A percentile compares a stretch with the other conserved stretches of the same genome.
Conservation (phyloP, 2,888 invertebrate species). For the Luperina nickerlii region DNA sequence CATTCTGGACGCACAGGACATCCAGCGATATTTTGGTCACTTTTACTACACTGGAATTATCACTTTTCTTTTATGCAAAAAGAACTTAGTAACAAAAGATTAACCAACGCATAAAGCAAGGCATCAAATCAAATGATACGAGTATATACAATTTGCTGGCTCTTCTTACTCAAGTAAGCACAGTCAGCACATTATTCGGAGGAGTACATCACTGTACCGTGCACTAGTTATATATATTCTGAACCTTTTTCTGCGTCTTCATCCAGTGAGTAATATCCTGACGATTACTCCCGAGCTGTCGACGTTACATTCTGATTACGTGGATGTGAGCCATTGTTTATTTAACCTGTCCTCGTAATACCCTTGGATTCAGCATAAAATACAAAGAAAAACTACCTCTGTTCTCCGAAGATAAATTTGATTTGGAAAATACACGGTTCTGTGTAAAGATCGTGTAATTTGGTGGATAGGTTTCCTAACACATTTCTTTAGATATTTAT, state of each 20-base stretch:
- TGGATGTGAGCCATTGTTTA: constrained; percentile 44
- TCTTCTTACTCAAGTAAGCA: not conserved
- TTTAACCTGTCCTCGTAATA: constrained; percentile 33
- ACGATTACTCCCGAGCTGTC: constrained; percentile 20
- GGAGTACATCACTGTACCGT: not conserved
- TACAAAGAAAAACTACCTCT: constrained; percentile 24
- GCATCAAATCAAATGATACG: not conserved
- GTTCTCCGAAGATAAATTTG: constrained; percentile 9
- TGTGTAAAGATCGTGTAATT: constrained; percentile 30
- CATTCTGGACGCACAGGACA: not conserved
- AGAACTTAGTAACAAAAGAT: not conserved
- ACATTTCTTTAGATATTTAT: not conserved
- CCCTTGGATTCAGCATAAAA: constrained; percentile 29
- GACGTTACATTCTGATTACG: constrained; percentile 36
- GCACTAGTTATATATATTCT: not conserved
- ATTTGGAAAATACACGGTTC: constrained; percentile 11
- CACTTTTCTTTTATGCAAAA: not conserved
- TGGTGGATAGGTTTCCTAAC: not conserved
- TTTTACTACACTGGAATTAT: too few species aligned
- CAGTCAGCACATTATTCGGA: constrained; percentile 16
- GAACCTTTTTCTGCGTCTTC: constrained; percentile 1
- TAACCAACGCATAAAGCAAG: not conserved
- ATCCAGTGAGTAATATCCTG: constrained; percentile 34
- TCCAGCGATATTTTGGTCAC: not conserved
- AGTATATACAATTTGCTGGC: too few species aligned